A percentile compares a stretch with the other conserved stretches of the same genome.
Evolutionary conservation across 2,888 invertebrate species (phyloP).

Genomic region (Drosophila stalkeri): DNA sequence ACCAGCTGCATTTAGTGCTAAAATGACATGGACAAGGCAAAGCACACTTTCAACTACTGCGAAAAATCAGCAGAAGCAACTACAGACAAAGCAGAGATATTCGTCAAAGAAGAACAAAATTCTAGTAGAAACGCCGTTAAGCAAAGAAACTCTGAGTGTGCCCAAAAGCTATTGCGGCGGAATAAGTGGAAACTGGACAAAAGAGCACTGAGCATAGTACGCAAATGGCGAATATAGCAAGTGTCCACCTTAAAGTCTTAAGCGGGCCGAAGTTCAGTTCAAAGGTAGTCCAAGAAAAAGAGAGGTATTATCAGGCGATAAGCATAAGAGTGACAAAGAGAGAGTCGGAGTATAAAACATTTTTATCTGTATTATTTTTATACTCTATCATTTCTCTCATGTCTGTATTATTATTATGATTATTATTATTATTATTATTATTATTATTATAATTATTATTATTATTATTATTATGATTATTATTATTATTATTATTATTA

Average conservation of each 20-base stretch:
- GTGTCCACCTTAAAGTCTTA: neutral
- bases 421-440: too few relatives aligned
- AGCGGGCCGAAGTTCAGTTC: neutral
- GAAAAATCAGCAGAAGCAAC: too few relatives aligned
- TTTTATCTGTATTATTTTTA: too few relatives aligned
- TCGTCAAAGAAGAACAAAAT: too few relatives aligned
- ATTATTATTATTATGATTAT: neutral
- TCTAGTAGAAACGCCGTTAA: neutral
- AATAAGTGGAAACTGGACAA: neutral
- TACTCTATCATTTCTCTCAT: too few relatives aligned
- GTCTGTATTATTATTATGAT: too few relatives aligned
- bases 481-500: too few relatives aligned
- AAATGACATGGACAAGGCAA: neutral
- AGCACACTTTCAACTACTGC: neutral
- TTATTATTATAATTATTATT: neutral
- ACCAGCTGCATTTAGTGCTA: neutral
- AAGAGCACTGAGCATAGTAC: neutral
- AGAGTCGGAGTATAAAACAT: too few relatives aligned
- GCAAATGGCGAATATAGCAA: neutral
- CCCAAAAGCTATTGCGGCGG: neutral
- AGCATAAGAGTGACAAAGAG: too few relatives aligned
- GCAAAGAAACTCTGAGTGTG: neutral
- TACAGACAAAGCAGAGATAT: too few relatives aligned
- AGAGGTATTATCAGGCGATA: neutral
- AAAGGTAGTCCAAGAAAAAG: neutral